Conservation (phyloP, 2,888 invertebrate genomes). For the Cephus nigrinus region DNA sequence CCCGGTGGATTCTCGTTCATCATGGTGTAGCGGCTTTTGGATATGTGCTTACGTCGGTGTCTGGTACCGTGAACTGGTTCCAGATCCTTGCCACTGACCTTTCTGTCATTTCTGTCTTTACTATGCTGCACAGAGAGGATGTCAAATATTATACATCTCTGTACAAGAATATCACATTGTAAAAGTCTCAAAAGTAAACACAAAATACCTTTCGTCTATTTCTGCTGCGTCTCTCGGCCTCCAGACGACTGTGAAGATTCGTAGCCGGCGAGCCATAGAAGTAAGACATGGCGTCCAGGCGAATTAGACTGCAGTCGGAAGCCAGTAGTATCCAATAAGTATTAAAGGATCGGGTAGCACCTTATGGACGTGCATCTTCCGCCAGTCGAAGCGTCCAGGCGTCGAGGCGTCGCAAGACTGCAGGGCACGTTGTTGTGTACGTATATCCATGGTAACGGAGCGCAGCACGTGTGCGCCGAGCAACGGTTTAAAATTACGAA, state of each 20-base stretch:
- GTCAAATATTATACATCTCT: background rate
- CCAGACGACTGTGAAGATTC: conserved; percentile 24
- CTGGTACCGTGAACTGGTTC: conserved; percentile 41
- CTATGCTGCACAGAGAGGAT: conserved; percentile 28
- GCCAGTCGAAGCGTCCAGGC: background rate
- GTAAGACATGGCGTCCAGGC: conserved; percentile 40
- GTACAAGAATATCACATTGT: background rate
- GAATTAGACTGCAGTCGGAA: background rate
- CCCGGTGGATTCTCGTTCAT: background rate
- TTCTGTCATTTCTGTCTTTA: conserved; percentile 28
- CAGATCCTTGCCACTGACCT: conserved; percentile 29
- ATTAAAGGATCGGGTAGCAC: background rate
- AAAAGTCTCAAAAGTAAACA: background rate
- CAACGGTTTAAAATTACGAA: background rate
- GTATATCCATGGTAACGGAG: background rate
- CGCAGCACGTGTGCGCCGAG: background rate
- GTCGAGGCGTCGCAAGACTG: background rate
- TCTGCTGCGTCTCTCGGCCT: conserved; percentile 13
- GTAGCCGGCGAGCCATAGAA: conserved; percentile 39
- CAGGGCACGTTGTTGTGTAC: background rate
- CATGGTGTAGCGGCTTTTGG: background rate
- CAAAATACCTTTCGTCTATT: conserved; percentile 32
- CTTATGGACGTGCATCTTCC: background rate
- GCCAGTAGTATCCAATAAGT: background rate
- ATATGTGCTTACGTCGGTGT: conserved; percentile 30